phyloP scores from a whole-genome alignment of 2,888 invertebrate species.

The Craniophora ligustri region DNA sequence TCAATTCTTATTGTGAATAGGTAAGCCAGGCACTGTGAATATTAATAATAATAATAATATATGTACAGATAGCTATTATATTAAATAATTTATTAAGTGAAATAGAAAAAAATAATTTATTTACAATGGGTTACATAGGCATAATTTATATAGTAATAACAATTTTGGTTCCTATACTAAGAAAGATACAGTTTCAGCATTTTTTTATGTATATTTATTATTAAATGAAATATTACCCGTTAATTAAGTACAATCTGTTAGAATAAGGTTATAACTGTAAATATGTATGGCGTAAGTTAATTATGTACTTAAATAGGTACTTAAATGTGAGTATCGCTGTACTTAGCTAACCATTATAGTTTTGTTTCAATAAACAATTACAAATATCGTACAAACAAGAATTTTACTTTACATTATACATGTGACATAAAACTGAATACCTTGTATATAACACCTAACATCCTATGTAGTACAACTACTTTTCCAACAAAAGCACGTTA shows the following conservation, averaged over 20 bases:
- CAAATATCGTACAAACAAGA: background rate
- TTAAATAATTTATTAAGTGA: conserved; percentile 75
- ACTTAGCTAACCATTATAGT: conserved; percentile 48
- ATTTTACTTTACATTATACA: background rate
- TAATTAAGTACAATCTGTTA: conserved; percentile 63
- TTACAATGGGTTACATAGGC: conserved; percentile 68
- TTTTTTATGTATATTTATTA: conserved; percentile 81
- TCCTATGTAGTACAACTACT: too few relatives aligned
- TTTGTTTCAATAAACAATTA: conserved; percentile 31
- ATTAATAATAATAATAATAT: conserved; percentile 64
- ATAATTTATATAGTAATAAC: conserved; percentile 66
- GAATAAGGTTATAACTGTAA: conserved; percentile 48
- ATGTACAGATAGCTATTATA: conserved; percentile 80
- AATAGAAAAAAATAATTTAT: conserved; percentile 77
- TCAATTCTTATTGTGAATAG: conserved; percentile 46
- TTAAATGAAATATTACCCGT: conserved; percentile 60
- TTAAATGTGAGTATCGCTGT: conserved; percentile 47
- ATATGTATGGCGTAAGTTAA: conserved; percentile 49
- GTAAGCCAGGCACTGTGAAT: conserved; percentile 66
- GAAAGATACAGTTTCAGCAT: conserved; percentile 76
- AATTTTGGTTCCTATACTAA: conserved; percentile 87
- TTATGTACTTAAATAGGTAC: conserved; percentile 61
- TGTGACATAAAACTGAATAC: background rate
- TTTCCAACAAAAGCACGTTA: too few relatives aligned
- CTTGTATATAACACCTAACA: too few relatives aligned